phyloP scores from a whole-genome alignment of 2,797 vertebrate genomes.

The Rhadinocentrus ornatus region DNA sequence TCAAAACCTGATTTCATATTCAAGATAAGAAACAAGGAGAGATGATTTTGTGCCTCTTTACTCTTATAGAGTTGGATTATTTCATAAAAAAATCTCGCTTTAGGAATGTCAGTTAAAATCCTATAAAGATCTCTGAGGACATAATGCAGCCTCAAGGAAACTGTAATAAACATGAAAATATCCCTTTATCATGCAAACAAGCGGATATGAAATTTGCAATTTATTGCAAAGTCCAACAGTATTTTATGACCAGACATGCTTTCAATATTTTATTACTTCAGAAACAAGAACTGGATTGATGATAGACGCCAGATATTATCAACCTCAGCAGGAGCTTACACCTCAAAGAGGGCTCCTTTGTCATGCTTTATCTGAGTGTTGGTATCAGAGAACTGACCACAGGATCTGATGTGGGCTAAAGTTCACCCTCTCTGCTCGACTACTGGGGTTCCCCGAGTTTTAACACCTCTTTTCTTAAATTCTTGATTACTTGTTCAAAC shows the following conservation, averaged over 20 bases:
- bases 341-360: too few relatives aligned
- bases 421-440: too few relatives aligned
- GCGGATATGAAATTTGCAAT: constrained; percentile 34
- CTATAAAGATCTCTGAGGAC: constrained; percentile 54
- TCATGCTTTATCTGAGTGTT: too few relatives aligned
- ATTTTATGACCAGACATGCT: constrained; percentile 20
- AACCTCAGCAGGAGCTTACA: neutral
- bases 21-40: too few relatives aligned
- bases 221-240: constrained; percentile 27
- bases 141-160: constrained; percentile 30
- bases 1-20: too few relatives aligned
- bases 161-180: constrained; percentile 35
- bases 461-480: too few relatives aligned
- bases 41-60: too few relatives aligned
- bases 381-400: too few relatives aligned
- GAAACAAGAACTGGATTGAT: constrained; percentile 4
- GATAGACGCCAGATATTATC: neutral
- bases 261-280: constrained; percentile 50
- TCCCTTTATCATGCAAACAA: constrained; percentile 45
- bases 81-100: constrained; percentile 62
- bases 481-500: too few relatives aligned
- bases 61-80: neutral
- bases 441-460: too few relatives aligned
- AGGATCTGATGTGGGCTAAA: too few relatives aligned
- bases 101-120: constrained; percentile 62